These are phyloP conservation scores for Pygocentrus nattereri DNA, from an alignment of 2,797 vertebrate species.

Conservation along the genomic window DNA sequence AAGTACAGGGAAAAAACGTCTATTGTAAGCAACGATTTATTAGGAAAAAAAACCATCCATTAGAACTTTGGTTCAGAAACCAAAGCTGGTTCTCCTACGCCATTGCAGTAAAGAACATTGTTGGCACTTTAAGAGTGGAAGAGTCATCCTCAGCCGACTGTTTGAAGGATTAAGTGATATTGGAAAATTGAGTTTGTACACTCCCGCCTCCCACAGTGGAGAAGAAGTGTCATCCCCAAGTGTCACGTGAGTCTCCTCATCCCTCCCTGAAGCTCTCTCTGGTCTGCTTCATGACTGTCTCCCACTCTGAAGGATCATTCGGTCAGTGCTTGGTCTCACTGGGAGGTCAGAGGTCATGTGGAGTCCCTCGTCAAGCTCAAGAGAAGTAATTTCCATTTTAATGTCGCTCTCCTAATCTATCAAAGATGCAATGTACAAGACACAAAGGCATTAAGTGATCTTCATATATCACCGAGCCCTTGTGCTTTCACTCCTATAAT, in stretches of 20 bases:
- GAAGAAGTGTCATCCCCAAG: constrained; percentile 1
- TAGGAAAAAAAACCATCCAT: background rate
- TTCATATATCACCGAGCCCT: constrained; percentile 89
- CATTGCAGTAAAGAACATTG: background rate
- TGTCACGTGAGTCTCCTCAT: constrained; percentile 55
- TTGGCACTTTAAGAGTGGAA: background rate
- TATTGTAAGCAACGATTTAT: too few relatives aligned
- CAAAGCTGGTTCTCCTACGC: background rate
- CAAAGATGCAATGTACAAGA: constrained; percentile 93
- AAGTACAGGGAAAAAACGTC: too few relatives aligned
- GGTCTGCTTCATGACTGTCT: constrained; percentile 80
- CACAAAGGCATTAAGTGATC: constrained; percentile 91
- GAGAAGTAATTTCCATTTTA: constrained; percentile 98
- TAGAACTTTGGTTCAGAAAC: background rate
- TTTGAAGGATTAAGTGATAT: constrained; percentile 43
- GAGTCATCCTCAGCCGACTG: constrained; percentile 8
- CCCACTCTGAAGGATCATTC: constrained; percentile 88
- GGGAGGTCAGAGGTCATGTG: constrained; percentile 86
- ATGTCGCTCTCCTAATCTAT: constrained; percentile 97
- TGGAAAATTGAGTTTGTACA: constrained; percentile 49
- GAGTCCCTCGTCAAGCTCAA: constrained; percentile 86
- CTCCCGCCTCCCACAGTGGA: constrained; percentile 7
- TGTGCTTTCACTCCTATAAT: constrained; percentile 90
- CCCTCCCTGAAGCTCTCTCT: constrained; percentile 47
- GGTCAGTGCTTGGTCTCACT: constrained; percentile 88